A percentile compares a stretch with the other conserved stretches of the same genome.
phyloP scores from a whole-genome alignment of 2,113 vertebrate genomes.

The Rynchops niger region DNA sequence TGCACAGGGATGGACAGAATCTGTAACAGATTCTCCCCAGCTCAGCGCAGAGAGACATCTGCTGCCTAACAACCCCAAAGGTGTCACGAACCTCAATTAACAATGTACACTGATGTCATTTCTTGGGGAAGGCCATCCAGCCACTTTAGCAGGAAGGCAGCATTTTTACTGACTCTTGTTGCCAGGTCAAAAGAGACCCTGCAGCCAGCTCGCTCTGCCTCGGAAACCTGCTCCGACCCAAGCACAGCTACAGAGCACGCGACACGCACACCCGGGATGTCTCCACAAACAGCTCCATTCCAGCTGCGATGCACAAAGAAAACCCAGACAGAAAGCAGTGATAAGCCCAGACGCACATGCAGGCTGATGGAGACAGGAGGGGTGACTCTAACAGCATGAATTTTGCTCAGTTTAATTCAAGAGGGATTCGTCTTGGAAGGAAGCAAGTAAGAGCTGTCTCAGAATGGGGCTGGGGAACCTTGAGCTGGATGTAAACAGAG shows the following conservation, averaged over 20 bases:
- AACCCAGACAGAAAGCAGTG: neutral
- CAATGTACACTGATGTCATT: neutral
- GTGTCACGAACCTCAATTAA: neutral
- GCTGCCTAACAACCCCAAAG: neutral
- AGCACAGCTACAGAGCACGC: neutral
- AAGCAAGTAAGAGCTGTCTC: neutral
- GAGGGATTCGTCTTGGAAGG: neutral
- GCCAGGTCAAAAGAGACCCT: neutral
- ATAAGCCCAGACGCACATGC: neutral
- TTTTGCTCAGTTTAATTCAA: neutral
- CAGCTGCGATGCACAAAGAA: neutral
- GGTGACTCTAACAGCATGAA: neutral
- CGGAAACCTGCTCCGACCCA: neutral
- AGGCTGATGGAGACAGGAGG: neutral
- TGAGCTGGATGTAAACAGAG: neutral
- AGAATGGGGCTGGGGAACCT: neutral
- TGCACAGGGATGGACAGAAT: rapidly evolving
- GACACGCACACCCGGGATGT: neutral
- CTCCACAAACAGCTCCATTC: neutral
- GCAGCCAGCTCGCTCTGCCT: neutral
- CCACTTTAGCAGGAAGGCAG: neutral
- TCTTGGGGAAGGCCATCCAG: neutral
- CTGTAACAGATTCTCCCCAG: neutral
- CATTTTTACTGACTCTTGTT: neutral
- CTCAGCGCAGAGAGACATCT: neutral